phyloP scores from a whole-genome alignment of 2,888 invertebrate species.

The Trilocha varians region DNA sequence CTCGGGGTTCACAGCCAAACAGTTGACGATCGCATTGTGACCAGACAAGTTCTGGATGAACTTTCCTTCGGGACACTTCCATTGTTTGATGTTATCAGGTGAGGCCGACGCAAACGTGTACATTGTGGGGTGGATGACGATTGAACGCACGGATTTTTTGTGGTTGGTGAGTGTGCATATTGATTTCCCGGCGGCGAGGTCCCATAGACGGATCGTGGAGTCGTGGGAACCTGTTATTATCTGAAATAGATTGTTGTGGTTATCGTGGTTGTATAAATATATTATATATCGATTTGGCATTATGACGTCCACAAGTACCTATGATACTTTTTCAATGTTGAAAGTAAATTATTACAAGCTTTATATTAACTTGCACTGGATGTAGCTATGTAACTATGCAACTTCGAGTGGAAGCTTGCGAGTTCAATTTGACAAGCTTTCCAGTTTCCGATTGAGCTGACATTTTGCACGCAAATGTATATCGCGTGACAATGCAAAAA shows the following conservation, averaged over 20 bases:
- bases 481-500: too few relatives aligned
- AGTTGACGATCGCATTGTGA: slow-evolving; percentile 98
- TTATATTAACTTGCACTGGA: too few relatives aligned
- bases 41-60: slow-evolving; percentile 98
- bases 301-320: too few relatives aligned
- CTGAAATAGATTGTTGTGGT: slow-evolving; percentile 57
- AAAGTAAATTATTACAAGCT: too few relatives aligned
- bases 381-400: too few relatives aligned
- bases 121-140: slow-evolving; percentile 83
- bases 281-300: too few relatives aligned
- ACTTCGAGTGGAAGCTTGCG: too few relatives aligned
- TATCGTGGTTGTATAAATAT: too few relatives aligned
- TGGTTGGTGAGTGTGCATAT: slow-evolving; percentile 97
- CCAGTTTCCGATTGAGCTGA: too few relatives aligned
- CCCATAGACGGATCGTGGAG: slow-evolving; percentile 97
- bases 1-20: slow-evolving; percentile 94
- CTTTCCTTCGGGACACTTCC: slow-evolving; percentile 98
- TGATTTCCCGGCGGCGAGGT: slow-evolving; percentile 95
- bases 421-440: too few relatives aligned
- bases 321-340: too few relatives aligned
- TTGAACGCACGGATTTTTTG: slow-evolving; percentile 93
- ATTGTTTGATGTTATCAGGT: slow-evolving; percentile 99
- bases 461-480: too few relatives aligned
- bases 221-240: slow-evolving; percentile 96
- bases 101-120: slow-evolving; percentile 98